Evolutionary conservation across 1,140 invertebrate genomes (phyloP), one percentile per base, ranked within the genome.

Genomic region (Homarus americanus): DNA sequence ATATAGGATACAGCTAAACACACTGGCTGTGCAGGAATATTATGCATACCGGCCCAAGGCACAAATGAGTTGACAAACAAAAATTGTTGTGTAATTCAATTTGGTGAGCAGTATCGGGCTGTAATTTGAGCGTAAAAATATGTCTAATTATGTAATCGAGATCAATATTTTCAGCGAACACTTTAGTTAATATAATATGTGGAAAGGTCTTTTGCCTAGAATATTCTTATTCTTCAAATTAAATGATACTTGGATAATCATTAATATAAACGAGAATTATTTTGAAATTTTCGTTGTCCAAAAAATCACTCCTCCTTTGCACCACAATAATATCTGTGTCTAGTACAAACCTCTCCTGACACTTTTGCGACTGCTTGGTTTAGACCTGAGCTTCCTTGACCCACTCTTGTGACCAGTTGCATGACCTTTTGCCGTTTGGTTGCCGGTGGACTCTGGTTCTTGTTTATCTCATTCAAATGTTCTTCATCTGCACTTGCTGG

Each of bases 331-430:
- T 7, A 40, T 24, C 32, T 1, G 17, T 72, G 28, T 32, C 72
- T 34, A 41, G 17, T 75, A 36, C 87, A 82, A 41, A 90, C 88
- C 88, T 90, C 38, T 38, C 88, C 88, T 76, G 80, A 58, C 7
- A 76, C 78, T 36, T 83, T 83, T 17, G 80, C 80, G 9, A 90
- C 28, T 32, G 80, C 69, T 32, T 83, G 44, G 15, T 49, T 40
- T 24, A 76, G 66, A 34, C 40, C n/a, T n/a, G 73, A 40, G 17
- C 58, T 72, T 66, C 41, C 80, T 12, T 83, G 79, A 49, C 69
- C 84, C 20, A 82, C 44, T 63, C 63, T 82, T 36, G 88, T 90
- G 24, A 90, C 82, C 80, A 90, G 41, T 34, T 90, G 88, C 80
- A 90, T 84, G 12, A 84, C 58, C 63, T 84, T 90, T 36, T 90